Evolutionary conservation across 1,140 invertebrate genomes (phyloP), one percentile per base, ranked within the genome.

Genomic region (Laupala kohalensis): DNA sequence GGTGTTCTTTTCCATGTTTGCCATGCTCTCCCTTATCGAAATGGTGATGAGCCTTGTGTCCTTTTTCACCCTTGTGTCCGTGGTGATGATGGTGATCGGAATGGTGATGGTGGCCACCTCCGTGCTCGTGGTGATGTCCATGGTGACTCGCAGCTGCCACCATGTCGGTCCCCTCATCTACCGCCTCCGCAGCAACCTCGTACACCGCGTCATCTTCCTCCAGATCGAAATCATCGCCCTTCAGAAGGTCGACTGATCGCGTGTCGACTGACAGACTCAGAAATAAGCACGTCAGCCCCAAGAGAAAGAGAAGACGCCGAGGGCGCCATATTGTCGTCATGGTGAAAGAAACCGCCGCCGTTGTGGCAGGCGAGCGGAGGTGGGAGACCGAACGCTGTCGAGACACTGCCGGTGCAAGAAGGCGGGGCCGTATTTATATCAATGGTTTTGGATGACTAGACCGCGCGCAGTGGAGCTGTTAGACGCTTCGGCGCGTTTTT

Each of bases 1-100:
- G 85, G 75, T 89, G 85, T 74, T 90, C 86, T 77, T 90, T 89
- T 25, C 87, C 88, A 73, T 90, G 87, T 75, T 91, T 85, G 0
- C 89, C 89, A 73, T 92, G 86, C 64, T 88, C 85, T 0, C 86
- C 87, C 74, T 89, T 86, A 73, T 89, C 87, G 75, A 84, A 86
- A 74, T 90, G 87, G 75, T 90, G 87, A 69, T 87, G 81, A 2
- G 83, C 83, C 73, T 89, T 86, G 78, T 90, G 86, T 0, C 87
- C 87, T 72, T 90, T 90, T 65, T 89, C 86, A 2, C 84, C 85
- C 75, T 90, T 89, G 64, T 86, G 84, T 0, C 84, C 88, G 74
- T 89, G 84, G 15, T 85, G 83, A 37, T 84, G 83, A 75, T 88
- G 85, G 74, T 90, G 87, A 37, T 89, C 80, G 0, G 81, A 80